Evolutionary conservation across 2,113 vertebrate genomes (phyloP).

Genomic region (Salvelinus sp.): DNA sequence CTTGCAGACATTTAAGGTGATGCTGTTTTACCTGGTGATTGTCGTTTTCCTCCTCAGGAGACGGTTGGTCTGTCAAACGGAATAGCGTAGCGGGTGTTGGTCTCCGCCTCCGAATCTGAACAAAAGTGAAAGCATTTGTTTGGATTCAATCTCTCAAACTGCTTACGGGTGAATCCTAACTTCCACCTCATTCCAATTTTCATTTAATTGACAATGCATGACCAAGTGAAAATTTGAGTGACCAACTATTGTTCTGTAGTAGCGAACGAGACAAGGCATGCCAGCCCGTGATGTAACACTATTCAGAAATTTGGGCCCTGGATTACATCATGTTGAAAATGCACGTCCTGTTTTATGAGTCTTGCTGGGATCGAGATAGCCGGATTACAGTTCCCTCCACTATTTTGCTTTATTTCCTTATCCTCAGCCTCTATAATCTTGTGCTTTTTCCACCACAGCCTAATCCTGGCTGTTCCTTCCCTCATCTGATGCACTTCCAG

Average conservation of each 20-base stretch:
- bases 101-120: constrained; percentile 85
- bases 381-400: constrained; percentile 23
- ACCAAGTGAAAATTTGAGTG: too few relatives aligned
- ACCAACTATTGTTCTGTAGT: too few relatives aligned
- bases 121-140: constrained; percentile 7
- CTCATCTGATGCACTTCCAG: neutral
- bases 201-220: too few relatives aligned
- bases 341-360: neutral
- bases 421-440: constrained; percentile 4
- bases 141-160: neutral
- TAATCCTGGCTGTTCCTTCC: constrained; percentile 11
- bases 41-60: constrained; percentile 77
- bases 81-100: constrained; percentile 91
- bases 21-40: neutral
- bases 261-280: neutral
- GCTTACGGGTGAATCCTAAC: neutral
- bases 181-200: too few relatives aligned
- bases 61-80: constrained; percentile 83
- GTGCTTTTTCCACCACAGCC: constrained; percentile 1
- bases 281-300: constrained; percentile 15
- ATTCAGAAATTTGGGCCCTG: constrained; percentile 15
- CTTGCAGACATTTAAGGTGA: neutral
- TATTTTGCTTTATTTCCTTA: constrained; percentile 17
- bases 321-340: constrained; percentile 31
- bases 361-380: neutral